A percentile compares a stretch with the other conserved stretches of the same genome.
Conservation (phyloP, 2,113 vertebrate species). For the Sterna hirundo region DNA sequence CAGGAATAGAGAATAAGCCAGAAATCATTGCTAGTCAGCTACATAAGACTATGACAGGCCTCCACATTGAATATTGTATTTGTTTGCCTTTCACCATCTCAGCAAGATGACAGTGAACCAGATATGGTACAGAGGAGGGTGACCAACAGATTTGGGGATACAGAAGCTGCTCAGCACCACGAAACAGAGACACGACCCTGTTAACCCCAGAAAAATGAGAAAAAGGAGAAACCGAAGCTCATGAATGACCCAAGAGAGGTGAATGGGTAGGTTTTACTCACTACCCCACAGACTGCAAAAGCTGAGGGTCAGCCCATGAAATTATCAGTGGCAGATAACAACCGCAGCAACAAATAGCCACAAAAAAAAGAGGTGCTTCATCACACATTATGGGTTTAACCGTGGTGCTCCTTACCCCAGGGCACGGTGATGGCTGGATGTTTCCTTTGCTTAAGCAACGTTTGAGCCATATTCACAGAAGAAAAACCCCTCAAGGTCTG, state of each 20-base stretch:
- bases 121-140: background rate
- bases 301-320: background rate
- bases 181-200: background rate
- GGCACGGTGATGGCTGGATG: rapidly evolving
- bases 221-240: background rate
- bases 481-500: background rate
- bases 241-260: background rate
- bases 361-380: background rate
- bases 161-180: background rate
- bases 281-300: background rate
- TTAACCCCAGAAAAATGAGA: background rate
- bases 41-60: background rate
- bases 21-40: background rate
- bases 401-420: background rate
- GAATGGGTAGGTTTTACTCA: background rate
- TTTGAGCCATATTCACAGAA: background rate
- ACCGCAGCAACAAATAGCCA: background rate
- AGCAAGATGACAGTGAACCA: background rate
- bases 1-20: background rate
- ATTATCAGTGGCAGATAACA: background rate
- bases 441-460: background rate
- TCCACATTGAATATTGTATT: background rate
- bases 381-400: background rate
- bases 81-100: background rate
- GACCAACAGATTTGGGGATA: background rate